These are phyloP conservation scores for Oncorhynchus nerka DNA, from an alignment of 2,113 vertebrate genomes.

Conservation along the genomic window DNA sequence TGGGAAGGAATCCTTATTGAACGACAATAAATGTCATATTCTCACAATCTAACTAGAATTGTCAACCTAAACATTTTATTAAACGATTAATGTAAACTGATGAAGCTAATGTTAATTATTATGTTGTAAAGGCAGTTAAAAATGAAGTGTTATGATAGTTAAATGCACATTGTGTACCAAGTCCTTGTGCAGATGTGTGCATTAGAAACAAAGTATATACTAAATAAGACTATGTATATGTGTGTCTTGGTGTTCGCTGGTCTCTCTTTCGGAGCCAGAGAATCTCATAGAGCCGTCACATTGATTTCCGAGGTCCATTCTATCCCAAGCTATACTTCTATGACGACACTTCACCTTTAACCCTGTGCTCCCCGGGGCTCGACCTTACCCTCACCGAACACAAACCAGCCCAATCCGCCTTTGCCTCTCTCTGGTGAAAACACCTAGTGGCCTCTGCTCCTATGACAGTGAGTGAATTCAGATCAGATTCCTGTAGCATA, in stretches of 20 bases:
- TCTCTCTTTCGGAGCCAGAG: slow-evolving; percentile 33
- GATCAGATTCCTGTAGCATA: slow-evolving; percentile 74
- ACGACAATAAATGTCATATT: no score
- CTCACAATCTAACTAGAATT: no score
- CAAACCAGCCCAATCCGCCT: slow-evolving; percentile 64
- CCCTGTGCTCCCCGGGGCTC: slow-evolving; percentile 46
- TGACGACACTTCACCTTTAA: slow-evolving; percentile 73
- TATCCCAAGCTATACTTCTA: slow-evolving; percentile 64
- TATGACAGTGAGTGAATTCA: slow-evolving; percentile 70
- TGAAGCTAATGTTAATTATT: no score
- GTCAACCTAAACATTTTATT: no score
- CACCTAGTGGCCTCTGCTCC: slow-evolving; percentile 65
- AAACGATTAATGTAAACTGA: no score
- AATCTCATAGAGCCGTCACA: slow-evolving; percentile 43
- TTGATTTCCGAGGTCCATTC: slow-evolving; percentile 67
- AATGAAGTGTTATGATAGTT: not conserved
- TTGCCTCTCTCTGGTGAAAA: slow-evolving; percentile 58
- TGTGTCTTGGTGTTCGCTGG: slow-evolving; percentile 34
- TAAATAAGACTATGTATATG: not conserved
- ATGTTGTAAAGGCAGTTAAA: no score
- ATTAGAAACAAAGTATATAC: not conserved
- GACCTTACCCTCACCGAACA: slow-evolving; percentile 59
- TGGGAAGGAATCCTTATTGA: slow-evolving; percentile 29
- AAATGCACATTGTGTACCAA: not conserved
- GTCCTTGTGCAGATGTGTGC: not conserved